phyloP scores from a whole-genome alignment of 2,888 invertebrate genomes.

The Acleris emargana region DNA sequence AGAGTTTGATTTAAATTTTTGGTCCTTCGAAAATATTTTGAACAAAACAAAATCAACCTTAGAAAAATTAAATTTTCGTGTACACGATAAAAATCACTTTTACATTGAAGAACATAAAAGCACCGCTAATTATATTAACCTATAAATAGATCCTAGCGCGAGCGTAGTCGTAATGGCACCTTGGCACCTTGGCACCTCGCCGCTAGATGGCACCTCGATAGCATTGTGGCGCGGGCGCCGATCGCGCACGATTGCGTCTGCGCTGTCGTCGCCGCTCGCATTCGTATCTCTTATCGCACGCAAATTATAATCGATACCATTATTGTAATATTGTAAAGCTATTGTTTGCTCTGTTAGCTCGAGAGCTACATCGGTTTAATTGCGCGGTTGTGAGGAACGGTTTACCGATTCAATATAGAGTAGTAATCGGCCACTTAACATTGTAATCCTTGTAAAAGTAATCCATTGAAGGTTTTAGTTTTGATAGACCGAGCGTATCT shows the following conservation, averaged over 20 bases:
- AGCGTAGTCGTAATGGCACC: conserved; percentile 77
- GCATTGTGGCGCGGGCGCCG: conserved; percentile 78
- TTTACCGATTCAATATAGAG: too few relatives aligned
- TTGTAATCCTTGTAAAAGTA: too few relatives aligned
- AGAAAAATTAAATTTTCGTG: too few relatives aligned
- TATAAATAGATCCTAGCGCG: conserved; percentile 66
- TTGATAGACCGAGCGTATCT: too few relatives aligned
- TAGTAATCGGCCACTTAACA: too few relatives aligned
- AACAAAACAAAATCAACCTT: too few relatives aligned
- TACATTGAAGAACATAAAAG: too few relatives aligned
- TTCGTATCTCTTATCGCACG: conserved; percentile 79
- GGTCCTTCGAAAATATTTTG: too few relatives aligned
- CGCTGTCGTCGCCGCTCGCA: conserved; percentile 78
- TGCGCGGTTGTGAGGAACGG: background rate
- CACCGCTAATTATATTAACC: conserved; percentile 29
- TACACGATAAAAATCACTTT: too few relatives aligned
- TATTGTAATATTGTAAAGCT: conserved; percentile 78
- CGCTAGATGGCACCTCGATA: conserved; percentile 64
- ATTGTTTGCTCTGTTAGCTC: conserved; percentile 4
- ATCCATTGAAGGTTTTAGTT: too few relatives aligned
- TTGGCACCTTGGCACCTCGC: conserved; percentile 52
- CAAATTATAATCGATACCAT: conserved; percentile 84
- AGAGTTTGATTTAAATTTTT: too few relatives aligned
- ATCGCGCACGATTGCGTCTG: conserved; percentile 76
- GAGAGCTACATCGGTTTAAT: conserved; percentile 3